A percentile compares a stretch with the other conserved stretches of the same genome.
Evolutionary conservation across 37 sponge, comb jelly and placozoan genomes (phyloP).

Genomic region (Mnemiopsis leidyi): DNA sequence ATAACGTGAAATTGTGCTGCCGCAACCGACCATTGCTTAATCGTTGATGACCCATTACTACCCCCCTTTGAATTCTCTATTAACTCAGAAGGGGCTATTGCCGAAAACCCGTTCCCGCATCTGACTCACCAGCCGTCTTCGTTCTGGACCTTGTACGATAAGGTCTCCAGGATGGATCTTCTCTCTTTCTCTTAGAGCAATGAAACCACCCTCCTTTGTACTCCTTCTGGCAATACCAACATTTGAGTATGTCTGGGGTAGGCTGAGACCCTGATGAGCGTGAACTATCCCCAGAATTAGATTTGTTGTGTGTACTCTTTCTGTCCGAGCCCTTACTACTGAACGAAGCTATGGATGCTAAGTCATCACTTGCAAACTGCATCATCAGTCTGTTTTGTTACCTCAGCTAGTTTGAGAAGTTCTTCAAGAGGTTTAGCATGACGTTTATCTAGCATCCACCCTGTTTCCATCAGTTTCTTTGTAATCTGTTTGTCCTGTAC

Average conservation of each 20-base stretch:
- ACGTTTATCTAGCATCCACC: background rate
- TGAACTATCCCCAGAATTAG: no score
- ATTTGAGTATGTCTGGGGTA: background rate
- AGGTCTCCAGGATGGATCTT: slow-evolving; percentile 1
- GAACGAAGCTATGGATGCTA: no score
- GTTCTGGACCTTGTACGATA: no score
- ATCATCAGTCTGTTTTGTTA: background rate
- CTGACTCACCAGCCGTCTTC: no score
- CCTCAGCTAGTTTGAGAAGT: background rate
- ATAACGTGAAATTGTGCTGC: background rate
- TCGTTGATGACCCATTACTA: no score
- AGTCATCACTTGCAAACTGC: no score
- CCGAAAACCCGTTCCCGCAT: background rate
- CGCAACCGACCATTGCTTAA: background rate
- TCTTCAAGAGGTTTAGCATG: background rate
- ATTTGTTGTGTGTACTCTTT: no score
- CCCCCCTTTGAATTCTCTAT: background rate
- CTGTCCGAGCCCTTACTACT: no score
- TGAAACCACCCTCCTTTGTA: slow-evolving; percentile 2
- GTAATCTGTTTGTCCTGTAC: background rate
- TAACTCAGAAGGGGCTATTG: background rate
- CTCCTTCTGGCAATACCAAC: background rate
- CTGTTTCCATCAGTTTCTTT: background rate
- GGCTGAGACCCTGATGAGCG: no score
- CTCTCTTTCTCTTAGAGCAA: background rate